A percentile compares a stretch with the other conserved stretches of the same genome.
These are phyloP conservation scores for Geothlypis trichas DNA, from an alignment of 2,113 vertebrate species.

Conservation along the genomic window DNA sequence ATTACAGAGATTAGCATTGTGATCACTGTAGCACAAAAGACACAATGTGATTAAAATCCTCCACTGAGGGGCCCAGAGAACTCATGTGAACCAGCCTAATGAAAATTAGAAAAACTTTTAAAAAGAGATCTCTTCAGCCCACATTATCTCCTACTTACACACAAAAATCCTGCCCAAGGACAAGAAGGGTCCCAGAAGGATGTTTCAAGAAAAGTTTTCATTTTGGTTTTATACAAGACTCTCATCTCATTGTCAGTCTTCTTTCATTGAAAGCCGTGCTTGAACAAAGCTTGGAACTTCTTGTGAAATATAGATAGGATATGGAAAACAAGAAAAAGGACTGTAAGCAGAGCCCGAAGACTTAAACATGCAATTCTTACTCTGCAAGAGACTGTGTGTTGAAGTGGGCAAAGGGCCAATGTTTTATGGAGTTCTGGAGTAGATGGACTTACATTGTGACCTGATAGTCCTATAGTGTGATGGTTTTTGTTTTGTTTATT, in stretches of 20 bases:
- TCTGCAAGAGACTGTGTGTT: not conserved
- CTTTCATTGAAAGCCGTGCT: not conserved
- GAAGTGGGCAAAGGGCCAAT: not conserved
- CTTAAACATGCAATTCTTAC: not conserved
- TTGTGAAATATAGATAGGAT: not conserved
- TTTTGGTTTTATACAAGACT: not conserved
- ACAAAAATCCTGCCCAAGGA: not conserved
- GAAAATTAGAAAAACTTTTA: conserved; percentile 11
- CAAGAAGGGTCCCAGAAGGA: not conserved
- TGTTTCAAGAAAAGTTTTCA: not conserved
- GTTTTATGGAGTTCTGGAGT: not conserved
- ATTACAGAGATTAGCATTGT: conserved; percentile 11
- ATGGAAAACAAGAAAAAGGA: not conserved
- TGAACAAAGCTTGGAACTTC: not conserved
- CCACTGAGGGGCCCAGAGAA: not conserved
- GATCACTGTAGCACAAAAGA: not conserved
- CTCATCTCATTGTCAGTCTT: not conserved
- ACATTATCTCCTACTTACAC: not conserved
- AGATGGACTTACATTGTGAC: not conserved
- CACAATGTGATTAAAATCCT: conserved; percentile 2
- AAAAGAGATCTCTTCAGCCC: not conserved
- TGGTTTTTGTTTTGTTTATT: fast-evolving
- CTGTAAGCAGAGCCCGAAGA: not conserved
- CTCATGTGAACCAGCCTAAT: not conserved
- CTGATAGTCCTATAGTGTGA: not conserved